These are phyloP conservation scores for Noctua fimbriata DNA, from an alignment of 2,888 invertebrate genomes.

Conservation along the genomic window DNA sequence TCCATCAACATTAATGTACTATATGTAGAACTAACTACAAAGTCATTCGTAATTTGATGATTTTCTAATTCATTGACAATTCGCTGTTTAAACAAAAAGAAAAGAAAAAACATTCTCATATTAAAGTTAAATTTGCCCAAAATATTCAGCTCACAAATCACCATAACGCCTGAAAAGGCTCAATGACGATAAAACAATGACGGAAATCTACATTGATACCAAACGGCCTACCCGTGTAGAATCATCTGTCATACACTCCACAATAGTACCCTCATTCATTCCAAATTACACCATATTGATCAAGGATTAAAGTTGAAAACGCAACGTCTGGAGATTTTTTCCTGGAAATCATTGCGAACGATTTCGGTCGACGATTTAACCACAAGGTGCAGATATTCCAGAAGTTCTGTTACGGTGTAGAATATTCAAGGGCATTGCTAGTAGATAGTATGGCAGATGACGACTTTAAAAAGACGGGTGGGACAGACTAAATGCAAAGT, in stretches of 20 bases:
- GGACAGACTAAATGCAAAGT: neutral
- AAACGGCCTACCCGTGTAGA: constrained; percentile 69
- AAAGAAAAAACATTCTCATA: neutral
- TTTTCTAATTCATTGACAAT: neutral
- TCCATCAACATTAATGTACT: neutral
- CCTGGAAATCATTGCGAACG: constrained; percentile 75
- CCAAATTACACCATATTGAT: constrained; percentile 47
- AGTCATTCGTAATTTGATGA: neutral
- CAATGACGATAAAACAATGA: constrained; percentile 67
- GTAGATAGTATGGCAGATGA: neutral
- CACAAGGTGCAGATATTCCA: constrained; percentile 28
- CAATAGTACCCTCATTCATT: constrained; percentile 17
- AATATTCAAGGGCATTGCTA: neutral
- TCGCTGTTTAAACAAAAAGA: neutral
- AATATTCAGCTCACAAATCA: constrained; percentile 47
- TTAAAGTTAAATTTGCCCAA: constrained; percentile 21
- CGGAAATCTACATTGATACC: constrained; percentile 67
- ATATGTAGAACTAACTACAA: neutral
- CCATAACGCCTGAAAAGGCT: constrained; percentile 49
- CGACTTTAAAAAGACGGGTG: neutral
- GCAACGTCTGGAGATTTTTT: constrained; percentile 51
- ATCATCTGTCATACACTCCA: constrained; percentile 70
- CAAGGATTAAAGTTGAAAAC: constrained; percentile 52
- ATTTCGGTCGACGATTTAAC: constrained; percentile 67
- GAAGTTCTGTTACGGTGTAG: constrained; percentile 23